Conservation (phyloP, 1,140 invertebrate genomes). For the Piezodorus guildinii region DNA sequence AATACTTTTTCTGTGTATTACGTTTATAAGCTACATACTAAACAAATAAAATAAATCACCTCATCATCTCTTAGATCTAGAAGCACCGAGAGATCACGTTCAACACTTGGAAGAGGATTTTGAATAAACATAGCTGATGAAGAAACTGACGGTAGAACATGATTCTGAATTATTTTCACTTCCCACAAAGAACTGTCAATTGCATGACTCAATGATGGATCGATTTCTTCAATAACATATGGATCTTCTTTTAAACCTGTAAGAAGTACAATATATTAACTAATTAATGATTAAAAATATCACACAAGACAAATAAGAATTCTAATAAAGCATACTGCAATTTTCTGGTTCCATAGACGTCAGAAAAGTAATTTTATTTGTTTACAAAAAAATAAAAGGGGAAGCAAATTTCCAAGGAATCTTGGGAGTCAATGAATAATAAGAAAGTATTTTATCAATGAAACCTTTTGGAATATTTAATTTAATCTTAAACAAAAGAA, state of each 20-base stretch:
- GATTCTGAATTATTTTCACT: constrained; percentile 59
- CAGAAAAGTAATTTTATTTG: no score
- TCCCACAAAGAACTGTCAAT: constrained; percentile 87
- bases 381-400: no score
- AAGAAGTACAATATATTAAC: neutral
- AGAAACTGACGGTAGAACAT: constrained; percentile 59
- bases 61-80: constrained; percentile 45
- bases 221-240: constrained; percentile 64
- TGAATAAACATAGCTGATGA: constrained; percentile 56
- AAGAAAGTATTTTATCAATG: no score
- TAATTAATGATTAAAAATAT: neutral
- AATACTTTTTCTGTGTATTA: no score
- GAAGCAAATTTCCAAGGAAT: no score
- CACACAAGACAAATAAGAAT: no score
- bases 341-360: no score
- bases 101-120: constrained; percentile 48
- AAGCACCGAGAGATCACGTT: constrained; percentile 50
- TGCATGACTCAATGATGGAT: constrained; percentile 65
- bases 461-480: no score
- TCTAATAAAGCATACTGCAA: neutral
- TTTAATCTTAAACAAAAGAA: no score
- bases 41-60: neutral
- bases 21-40: no score
- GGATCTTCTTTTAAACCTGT: constrained; percentile 52
- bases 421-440: no score